Evolutionary conservation across 2,888 invertebrate genomes (phyloP).

Genomic region (Apocheima hispidaria): DNA sequence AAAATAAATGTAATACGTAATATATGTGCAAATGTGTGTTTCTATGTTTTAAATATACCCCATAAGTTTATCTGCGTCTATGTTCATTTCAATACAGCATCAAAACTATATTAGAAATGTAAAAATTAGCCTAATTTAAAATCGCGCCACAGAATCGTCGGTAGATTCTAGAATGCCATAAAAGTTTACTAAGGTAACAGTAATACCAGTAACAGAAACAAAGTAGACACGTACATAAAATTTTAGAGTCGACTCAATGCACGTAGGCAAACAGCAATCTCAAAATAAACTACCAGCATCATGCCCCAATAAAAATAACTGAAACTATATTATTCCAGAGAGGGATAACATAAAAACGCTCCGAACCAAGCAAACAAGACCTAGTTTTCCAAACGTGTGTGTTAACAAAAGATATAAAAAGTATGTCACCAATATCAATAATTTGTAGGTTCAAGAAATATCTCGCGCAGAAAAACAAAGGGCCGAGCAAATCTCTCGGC

Average conservation of each 20-base stretch:
- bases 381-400: constrained; percentile 15
- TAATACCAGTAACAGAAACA: no score
- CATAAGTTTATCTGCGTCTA: no score
- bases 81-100: no score
- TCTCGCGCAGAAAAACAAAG: constrained; percentile 74
- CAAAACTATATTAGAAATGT: no score
- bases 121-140: no score
- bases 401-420: constrained; percentile 40
- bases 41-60: no score
- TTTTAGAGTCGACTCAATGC: background rate
- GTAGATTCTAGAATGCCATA: background rate
- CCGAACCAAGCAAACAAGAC: constrained; percentile 25
- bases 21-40: no score
- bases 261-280: background rate
- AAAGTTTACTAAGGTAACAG: no score
- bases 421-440: constrained; percentile 50
- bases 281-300: constrained; percentile 11
- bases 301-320: constrained; percentile 12
- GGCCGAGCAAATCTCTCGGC: constrained; percentile 69
- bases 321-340: constrained; percentile 22
- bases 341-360: constrained; percentile 23
- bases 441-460: constrained; percentile 72
- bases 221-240: no score
- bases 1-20: no score
- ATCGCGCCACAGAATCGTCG: no score